phyloP scores from a whole-genome alignment of 2,888 invertebrate species.

The Pollenia angustigena region DNA sequence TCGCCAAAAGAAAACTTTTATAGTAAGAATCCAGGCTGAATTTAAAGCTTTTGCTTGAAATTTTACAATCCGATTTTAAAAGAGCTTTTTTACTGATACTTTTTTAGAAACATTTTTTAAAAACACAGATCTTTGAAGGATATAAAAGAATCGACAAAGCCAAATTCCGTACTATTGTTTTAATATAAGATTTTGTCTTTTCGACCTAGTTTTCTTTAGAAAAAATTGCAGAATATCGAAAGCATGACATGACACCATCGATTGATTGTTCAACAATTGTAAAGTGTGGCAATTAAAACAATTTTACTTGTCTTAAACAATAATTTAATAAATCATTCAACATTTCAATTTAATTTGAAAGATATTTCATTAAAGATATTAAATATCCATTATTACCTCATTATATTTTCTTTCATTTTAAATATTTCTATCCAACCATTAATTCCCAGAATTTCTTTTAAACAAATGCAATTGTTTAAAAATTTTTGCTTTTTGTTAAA shows the following conservation, averaged over 20 bases:
- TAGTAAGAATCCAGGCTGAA: too few species aligned
- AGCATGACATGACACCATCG: background rate
- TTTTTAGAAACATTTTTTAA: background rate
- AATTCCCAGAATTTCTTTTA: constrained; percentile 50
- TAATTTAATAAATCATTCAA: constrained; percentile 41
- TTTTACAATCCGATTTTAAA: background rate
- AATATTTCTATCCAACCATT: background rate
- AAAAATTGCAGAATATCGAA: background rate
- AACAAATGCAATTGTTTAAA: constrained; percentile 44
- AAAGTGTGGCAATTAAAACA: constrained; percentile 29
- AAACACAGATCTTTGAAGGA: background rate
- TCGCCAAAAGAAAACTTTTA: too few species aligned
- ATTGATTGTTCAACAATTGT: background rate
- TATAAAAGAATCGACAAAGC: too few species aligned
- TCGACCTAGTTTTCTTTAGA: too few species aligned
- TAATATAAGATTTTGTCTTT: too few species aligned
- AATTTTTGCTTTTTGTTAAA: background rate
- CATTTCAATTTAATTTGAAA: constrained; percentile 9
- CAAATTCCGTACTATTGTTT: too few species aligned
- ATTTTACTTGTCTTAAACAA: background rate
- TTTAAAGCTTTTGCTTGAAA: too few species aligned
- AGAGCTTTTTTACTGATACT: background rate
- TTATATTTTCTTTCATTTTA: constrained; percentile 30
- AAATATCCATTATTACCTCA: constrained; percentile 34
- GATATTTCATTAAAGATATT: background rate